Base-by-base conservation (phyloP, 1,140 invertebrate species). In the Drosophila funebris region DNA sequence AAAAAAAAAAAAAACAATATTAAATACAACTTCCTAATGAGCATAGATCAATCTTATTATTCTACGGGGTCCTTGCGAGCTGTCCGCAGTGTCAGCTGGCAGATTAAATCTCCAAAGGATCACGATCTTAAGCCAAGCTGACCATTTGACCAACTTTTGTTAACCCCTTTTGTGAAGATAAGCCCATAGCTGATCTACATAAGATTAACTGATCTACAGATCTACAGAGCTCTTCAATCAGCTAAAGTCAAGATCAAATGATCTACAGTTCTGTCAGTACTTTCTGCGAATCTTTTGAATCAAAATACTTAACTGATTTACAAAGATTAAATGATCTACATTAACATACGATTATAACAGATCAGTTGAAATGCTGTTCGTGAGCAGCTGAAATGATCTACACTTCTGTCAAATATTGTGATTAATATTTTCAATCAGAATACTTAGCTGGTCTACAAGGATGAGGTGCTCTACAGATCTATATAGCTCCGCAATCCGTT, bases 11-110 rank as follows among this genome's bases (percentile, higher is more conserved):
- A 20, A 14, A 44, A 0, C 9, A 4, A 8, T 2, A 27, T 0
- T n/a, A 24, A 48, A 36, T 7, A 41, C 6, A 41, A 41, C 20
- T 33, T 22, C 16, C 41, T 24, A 46, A 66, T 27, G 43, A 41
- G 43, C 22, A 14, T 4, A 39, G 29, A 44, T 57, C 62, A n/a
- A 29, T 20, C 29, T 37, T 39, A 16, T n/a, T 20, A 22, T 22
- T 27, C 24, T 27, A 4, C 6, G 24, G 6, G 24, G 0, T n/a
- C n/a, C 24, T 5, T 27, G 4, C n/a, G 36, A 27, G 29, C 20
- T 46, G 37, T 16, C 36, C 31, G n/a, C 39, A 27, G 8, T 18
- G 22, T 2, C 29, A 66, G 50, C 62, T 56, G 62, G 2, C 22
- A 36, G 64, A 14, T 43, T 27, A 29, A 9, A 13, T 1, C 18